Evolutionary conservation across 2,113 vertebrate species (phyloP), one percentile per base, ranked within the genome.

Genomic region (Nyctereutes procyonoides): DNA sequence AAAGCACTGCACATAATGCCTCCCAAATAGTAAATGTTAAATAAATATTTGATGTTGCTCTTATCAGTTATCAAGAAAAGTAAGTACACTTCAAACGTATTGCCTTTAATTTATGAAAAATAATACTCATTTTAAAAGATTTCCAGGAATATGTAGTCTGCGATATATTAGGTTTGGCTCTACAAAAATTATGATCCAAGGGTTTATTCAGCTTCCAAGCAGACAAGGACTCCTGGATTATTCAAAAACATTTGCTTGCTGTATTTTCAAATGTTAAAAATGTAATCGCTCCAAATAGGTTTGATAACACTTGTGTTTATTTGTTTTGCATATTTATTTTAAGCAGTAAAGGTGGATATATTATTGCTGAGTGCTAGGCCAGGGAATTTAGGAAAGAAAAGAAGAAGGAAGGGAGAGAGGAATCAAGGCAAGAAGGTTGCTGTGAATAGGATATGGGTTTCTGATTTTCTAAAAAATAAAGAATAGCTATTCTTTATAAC

Each of bases 61-160:
- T 69, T 86, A 43, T 43, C 73, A 63, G 3, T 30, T 77, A 89
- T 43, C 13, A 3, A 43, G 14, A 88, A 81, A 82, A 82, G 11
- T 67, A 82, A 83, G 53, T 80, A 35, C 13, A 7, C 5, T 79
- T 85, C 69, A 80, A 82, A 82, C 1, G 1, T 26, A 63, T 56
- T 63, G 15, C 51, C 24, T 76, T 86, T 81, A 95, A 62, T 51
- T 71, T 71, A 56, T 51, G 38, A 92, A 95, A 83, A 35, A 32
- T 20, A 56, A 51, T n/a, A 65, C 43, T 77, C 17, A 55, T 82
- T 83, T 51, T 7, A 63, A 58, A 88, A 90, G 14, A 9, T 26
- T 67, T 67, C 7, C 16, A 92, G 20, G 17, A 80, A 67, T 24
- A 80, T 26, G 17, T n/a, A n/a, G n/a, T 84, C 12, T 83, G 43